Base-by-base conservation (phyloP, 2,888 invertebrate species). In the Dolichomitus sp. region DNA sequence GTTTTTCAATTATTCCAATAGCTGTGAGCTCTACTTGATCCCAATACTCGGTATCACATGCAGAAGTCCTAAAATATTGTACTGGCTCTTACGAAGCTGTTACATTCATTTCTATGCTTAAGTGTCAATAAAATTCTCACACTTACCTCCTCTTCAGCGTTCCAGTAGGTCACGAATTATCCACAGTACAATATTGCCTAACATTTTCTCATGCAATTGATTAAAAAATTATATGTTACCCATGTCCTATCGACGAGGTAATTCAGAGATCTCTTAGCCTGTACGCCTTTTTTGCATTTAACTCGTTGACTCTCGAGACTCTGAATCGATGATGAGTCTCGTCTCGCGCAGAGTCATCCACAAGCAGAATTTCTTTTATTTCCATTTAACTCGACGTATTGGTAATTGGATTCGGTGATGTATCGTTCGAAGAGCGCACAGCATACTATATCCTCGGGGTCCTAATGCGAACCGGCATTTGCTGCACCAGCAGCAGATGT, bases 331-430 rank as follows among this genome's bases (percentile, higher is more conserved):
- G 23, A 54, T 54, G 27, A 54, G 54, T 54, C 54, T 27, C 54
- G 23, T 54, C 54, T 54, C 27, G 11, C 27, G 48, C 48, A 48
- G 4, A 48, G 48, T 48, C 48, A 48, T 48, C 6, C 23, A 23
- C 52, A 52, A 1, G 19, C 23, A 14, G 54, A 23, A 54, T 83
- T 83, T 80, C 75, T 72, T 83, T 80, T 72, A 66, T 54, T 76
- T 76, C 70, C 76, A 83, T 83, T 80, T 68, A 72, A 83, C 75
- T 76, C 66, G 83, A 80, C 83, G 80, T 83, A 80, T 77, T 66
- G 80, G 80, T 84, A 84, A 84, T 84, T 84, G 83, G 84, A 84
- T 84, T 84, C 73, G 76, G 77, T 83, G 84, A 84, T 84, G 82
- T 82, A 84, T 82, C 81, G 84, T 81, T 84, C 68, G 70, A 78